phyloP scores from a whole-genome alignment of 2,113 vertebrate genomes.

The Saguinus midas region DNA sequence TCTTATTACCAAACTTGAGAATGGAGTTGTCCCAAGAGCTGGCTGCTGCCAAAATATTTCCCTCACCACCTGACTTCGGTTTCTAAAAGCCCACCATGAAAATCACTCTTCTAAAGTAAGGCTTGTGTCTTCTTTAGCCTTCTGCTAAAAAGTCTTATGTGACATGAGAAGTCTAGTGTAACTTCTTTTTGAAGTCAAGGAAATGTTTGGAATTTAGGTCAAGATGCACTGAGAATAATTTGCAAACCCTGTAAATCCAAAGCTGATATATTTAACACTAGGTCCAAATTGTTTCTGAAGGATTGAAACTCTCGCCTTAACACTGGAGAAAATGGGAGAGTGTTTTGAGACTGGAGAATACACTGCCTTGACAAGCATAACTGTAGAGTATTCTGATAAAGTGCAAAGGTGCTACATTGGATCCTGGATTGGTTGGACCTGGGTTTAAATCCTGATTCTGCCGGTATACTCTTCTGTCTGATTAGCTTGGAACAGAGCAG shows the following conservation, averaged over 20 bases:
- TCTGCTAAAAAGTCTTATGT: background rate
- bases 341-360: background rate
- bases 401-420: background rate
- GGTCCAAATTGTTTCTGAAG: background rate
- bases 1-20: background rate
- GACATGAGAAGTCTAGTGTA: background rate
- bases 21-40: background rate
- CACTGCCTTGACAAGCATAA: no score
- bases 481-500: background rate
- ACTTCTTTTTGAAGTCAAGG: background rate
- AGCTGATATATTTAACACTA: background rate
- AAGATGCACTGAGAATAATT: background rate
- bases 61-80: background rate
- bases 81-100: background rate
- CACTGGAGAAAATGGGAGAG: background rate
- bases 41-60: background rate
- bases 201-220: background rate
- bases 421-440: background rate
- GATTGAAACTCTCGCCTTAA: background rate
- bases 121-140: background rate
- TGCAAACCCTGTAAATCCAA: background rate
- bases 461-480: background rate
- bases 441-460: background rate
- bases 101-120: background rate
- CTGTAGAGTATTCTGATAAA: background rate